Base-by-base conservation (phyloP, 1,140 invertebrate genomes). In the Latrodectus geometricus region DNA sequence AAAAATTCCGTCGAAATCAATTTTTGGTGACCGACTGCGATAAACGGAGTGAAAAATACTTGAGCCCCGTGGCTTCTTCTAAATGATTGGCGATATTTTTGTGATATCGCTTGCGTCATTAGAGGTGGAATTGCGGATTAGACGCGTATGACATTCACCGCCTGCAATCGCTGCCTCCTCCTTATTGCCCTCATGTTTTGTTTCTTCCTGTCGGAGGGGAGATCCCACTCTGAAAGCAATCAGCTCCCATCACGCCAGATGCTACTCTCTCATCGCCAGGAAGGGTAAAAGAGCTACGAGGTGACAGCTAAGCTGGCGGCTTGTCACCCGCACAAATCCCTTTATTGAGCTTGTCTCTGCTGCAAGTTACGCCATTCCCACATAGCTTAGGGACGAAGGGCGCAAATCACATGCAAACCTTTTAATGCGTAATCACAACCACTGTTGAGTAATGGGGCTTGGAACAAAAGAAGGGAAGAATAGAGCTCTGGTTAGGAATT, bases 341-440 rank as follows among this genome's bases (percentile, higher is more conserved):
- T 74, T 86, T 86, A 86, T 86, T 86, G 83, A 86, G 83, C 83
- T 78, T 86, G 83, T 86, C 83, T 86, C 72, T 56, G 74, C 74
- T 49, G 69, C 72, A 82, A 82, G 79, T 82, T 82, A 61, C 69
- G 79, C 80, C 21, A 75, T 84, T 84, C 73, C 82, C 82, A 76
- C 73, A 84, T 84, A 84, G 70, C 80, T 74, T 81, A 81, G 79
- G 79, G 79, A 52, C 49, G 66, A 48, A 72, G 50, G 11, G 20
- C 17, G 56, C 76, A 78, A 78, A 66, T 78, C 78, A 49, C 66
- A 70, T 80, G 61, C 76, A 66, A 78, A 78, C 68, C 65, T 82
- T 82, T 82, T 72, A 73, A 82, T 82, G 69, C 69, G 49, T 52
- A 73, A 73, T 50, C 70, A 61, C 54, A 78, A 78, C 54, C 23